Evolutionary conservation across 2,797 vertebrate species (phyloP), one percentile per base, ranked within the genome.

Genomic region (Craterocephalus amniculus): DNA sequence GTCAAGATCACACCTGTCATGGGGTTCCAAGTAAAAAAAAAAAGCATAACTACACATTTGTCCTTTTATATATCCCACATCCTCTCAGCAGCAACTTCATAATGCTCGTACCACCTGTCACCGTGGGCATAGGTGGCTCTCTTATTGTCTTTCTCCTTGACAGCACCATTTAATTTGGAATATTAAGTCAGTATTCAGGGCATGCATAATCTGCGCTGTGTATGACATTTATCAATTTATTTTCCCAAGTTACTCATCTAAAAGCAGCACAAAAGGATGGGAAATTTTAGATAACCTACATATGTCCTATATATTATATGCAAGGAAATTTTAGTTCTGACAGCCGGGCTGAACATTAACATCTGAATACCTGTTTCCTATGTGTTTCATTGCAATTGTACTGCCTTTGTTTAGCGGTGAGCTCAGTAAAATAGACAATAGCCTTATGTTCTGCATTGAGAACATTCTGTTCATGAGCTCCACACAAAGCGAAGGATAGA

Each of bases 1-100:
- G 91, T 92, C 88, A 93, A 80, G 89, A 88, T 87, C 89, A 89
- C 90, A 93, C 90, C 92, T 93, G 93, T 92, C 91, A 88, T 54
- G 74, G 74, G 61, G 78, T 74, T 72, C 80, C 43, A 74, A 8
- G 75, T 80, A 70, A 85, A 49, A 49, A 54, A 38, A 63, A 76
- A 56, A 88, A 88, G n/a, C n/a, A n/a, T n/a, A 80, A 68, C 79
- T 38, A 69, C 79, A 81, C 77, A 82, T 74, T 88, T 75, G 77
- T 80, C 79, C 74, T 72, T 82, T 76, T 80, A 67, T 68, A 84
- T 86, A 87, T 75, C 66, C 84, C 67, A 66, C 76, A 76, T 83
- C 65, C 70, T 83, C 89, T 63, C 88, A 84, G 82, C 73, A 69
- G 76, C 63, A 86, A 63, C 84, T 78, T 79, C 75, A 72, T 55